Evolutionary conservation across 2,113 vertebrate genomes (phyloP).

Genomic region (Neoarius graeffei): DNA sequence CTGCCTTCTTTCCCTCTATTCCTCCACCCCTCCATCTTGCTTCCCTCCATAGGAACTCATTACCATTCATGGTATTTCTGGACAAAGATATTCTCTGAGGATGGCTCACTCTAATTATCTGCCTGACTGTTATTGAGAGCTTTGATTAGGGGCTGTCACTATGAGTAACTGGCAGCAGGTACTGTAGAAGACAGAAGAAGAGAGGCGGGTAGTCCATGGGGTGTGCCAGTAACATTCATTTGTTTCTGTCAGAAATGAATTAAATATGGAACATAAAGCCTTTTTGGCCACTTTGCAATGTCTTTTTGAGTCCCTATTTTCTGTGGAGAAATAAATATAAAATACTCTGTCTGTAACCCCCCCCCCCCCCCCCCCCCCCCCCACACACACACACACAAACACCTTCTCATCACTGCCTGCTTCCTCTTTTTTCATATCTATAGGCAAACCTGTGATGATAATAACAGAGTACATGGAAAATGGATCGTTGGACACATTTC

Average conservation of each 20-base stretch:
- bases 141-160: constrained; percentile 61
- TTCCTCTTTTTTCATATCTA: constrained; percentile 48
- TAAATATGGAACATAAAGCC: constrained; percentile 46
- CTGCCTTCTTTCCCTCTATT: background rate
- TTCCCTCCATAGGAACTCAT: constrained; percentile 50
- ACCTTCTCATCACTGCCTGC: constrained; percentile 16
- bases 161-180: constrained; percentile 61
- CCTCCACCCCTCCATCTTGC: constrained; percentile 8
- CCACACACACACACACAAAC: background rate
- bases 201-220: constrained; percentile 2
- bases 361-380: background rate
- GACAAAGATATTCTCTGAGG: constrained; percentile 60
- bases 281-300: background rate
- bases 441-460: constrained; percentile 88
- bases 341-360: constrained; percentile 17
- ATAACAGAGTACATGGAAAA: constrained; percentile 99
- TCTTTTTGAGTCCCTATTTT: constrained; percentile 10
- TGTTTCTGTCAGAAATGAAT: constrained; percentile 45
- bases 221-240: constrained; percentile 13
- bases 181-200: constrained; percentile 38
- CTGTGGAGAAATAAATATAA: constrained; percentile 27
- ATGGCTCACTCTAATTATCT: constrained; percentile 58
- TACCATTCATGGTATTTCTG: constrained; percentile 59
- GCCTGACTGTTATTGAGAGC: constrained; percentile 62
- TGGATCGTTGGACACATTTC: constrained; percentile 91